Evolutionary conservation across 2,888 invertebrate genomes (phyloP).

Genomic region (Synanthedon andrenaeformis): DNA sequence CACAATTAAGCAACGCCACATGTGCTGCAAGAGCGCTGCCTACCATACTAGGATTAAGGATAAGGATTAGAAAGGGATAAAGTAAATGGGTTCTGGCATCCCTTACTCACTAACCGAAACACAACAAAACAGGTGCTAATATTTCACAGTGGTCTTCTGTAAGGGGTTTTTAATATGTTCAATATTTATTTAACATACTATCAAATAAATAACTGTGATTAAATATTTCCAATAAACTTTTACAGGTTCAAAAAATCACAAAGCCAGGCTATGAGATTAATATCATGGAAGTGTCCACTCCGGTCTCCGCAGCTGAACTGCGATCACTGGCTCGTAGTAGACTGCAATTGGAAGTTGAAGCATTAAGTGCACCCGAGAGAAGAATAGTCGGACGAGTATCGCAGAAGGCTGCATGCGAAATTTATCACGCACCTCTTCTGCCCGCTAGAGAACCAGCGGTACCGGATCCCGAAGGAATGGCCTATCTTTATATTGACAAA

Average conservation of each 20-base stretch:
- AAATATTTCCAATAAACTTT: constrained; percentile 7
- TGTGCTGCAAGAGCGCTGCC: too few relatives aligned
- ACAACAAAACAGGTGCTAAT: too few relatives aligned
- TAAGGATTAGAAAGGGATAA: too few relatives aligned
- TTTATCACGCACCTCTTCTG: constrained; percentile 79
- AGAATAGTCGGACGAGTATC: constrained; percentile 78
- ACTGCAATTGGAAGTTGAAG: constrained; percentile 77
- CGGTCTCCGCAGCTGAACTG: constrained; percentile 81
- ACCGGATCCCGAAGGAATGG: constrained; percentile 74
- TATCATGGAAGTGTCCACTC: constrained; percentile 81
- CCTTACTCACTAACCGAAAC: too few relatives aligned
- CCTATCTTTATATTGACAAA: constrained; percentile 82
- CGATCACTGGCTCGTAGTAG: constrained; percentile 83
- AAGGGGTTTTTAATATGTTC: too few relatives aligned
- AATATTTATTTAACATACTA: too few relatives aligned
- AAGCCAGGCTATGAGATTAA: constrained; percentile 84
- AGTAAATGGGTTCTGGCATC: too few relatives aligned
- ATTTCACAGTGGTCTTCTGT: too few relatives aligned
- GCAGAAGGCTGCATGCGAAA: constrained; percentile 82
- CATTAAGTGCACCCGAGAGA: constrained; percentile 74
- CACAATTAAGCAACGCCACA: too few relatives aligned
- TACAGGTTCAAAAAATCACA: constrained; percentile 72
- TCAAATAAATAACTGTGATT: too few relatives aligned
- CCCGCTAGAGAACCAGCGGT: constrained; percentile 58
- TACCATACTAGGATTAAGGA: too few relatives aligned